Evolutionary conservation across 2,888 invertebrate genomes (phyloP), one percentile per base, ranked within the genome.

Genomic region (Conchocele bisecta): DNA sequence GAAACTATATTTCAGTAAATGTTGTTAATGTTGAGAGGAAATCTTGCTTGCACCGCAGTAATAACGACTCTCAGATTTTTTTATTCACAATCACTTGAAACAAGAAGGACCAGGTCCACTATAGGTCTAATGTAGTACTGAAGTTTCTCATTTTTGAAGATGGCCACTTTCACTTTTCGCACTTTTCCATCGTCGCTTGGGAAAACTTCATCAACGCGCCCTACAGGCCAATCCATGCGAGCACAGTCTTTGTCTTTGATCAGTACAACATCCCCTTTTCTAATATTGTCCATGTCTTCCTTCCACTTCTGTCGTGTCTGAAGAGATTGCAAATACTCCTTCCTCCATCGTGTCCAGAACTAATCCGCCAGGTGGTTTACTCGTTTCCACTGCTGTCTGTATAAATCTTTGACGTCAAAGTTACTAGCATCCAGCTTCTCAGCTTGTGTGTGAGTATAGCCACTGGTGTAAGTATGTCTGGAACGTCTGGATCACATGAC

Each of bases 281-380:
- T 5, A 13, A 61, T 24, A 35, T 61, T 68, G n/a, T 24, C 42
- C 15, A 20, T 3, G 13, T 48, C 24, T 3, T 24, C 6, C 15
- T 11, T 44, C 69, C 69, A 69, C 29, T 69, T 69, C 28, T 33
- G 3, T 15, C 69, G 35, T 28, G 33, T 29, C 26, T 69, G 69
- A 13, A 64, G 24, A 13, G 22, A 20, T 11, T 37, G 48, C 1
- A 69, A 41, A 44, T 64, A 64, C 28, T 69, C 56, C 35, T 37
- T 48, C 17, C 51, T 54, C 69, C 64, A 69, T 6, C 64, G 54
- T 29, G 7, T n/a, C 69, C 64, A 69, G 29, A 69, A 69, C 9
- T 1, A 15, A 29, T 69, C 57, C 2, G 69, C 35, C 2, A 69
- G 33, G 39, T 63, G 37, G 31, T 57, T 56, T 1, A 69, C 69